phyloP scores from a whole-genome alignment of 1,140 invertebrate species.

The Pectinophora gossypiella region DNA sequence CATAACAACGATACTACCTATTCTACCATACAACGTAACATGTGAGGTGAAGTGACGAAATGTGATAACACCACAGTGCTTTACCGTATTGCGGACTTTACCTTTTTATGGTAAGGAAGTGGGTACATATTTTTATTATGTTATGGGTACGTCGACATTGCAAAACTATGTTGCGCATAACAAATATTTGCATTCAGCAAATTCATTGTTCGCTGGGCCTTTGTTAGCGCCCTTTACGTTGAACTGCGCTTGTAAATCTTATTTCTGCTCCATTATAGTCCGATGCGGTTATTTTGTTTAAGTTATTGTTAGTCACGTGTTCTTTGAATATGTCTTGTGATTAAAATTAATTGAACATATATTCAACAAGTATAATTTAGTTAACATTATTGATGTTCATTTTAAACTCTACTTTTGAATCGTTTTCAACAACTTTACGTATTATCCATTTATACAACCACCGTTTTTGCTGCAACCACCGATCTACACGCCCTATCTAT shows the following conservation, averaged over 20 bases:
- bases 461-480: too few relatives aligned
- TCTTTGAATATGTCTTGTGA: too few relatives aligned
- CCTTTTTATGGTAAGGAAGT: slow-evolving; percentile 48
- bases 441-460: too few relatives aligned
- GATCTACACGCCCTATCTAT: too few relatives aligned
- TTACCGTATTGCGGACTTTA: slow-evolving; percentile 24
- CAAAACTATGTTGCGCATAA: slow-evolving; percentile 5
- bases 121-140: slow-evolving; percentile 26
- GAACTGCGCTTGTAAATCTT: not conserved
- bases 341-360: too few relatives aligned
- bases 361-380: too few relatives aligned
- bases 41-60: slow-evolving; percentile 37
- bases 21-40: slow-evolving; percentile 18
- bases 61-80: slow-evolving; percentile 24
- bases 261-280: too few relatives aligned
- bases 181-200: not conserved
- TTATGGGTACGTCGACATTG: slow-evolving; percentile 31
- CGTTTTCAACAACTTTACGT: too few relatives aligned
- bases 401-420: too few relatives aligned
- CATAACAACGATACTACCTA: slow-evolving; percentile 17
- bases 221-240: not conserved
- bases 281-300: too few relatives aligned
- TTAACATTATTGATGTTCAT: too few relatives aligned
- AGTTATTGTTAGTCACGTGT: too few relatives aligned
- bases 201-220: not conserved